These are phyloP conservation scores for Noctilio leporinus DNA, from an alignment of 2,113 vertebrate species.

Conservation along the genomic window DNA sequence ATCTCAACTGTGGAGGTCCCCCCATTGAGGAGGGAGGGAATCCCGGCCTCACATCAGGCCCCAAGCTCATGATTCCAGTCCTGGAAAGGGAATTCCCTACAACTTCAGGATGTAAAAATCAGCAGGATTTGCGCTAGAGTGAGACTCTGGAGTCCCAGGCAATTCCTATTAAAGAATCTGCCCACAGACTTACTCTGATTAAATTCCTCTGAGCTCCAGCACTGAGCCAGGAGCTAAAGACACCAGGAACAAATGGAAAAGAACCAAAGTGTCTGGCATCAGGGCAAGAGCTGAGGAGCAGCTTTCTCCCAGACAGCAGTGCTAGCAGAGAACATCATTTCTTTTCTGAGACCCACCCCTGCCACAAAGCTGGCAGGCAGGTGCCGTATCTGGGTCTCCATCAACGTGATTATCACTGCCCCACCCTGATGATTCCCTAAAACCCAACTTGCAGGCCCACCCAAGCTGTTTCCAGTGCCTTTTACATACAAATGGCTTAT, in stretches of 20 bases:
- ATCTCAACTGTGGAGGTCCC: not conserved
- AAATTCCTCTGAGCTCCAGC: not conserved
- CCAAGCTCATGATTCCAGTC: not conserved
- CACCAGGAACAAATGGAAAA: not conserved
- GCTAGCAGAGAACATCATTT: not conserved
- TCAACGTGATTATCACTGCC: not conserved
- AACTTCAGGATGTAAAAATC: not conserved
- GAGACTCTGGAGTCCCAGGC: not conserved
- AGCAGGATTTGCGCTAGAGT: not conserved
- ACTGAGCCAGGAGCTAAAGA: not conserved
- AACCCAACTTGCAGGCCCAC: not conserved
- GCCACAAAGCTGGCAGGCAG: not conserved
- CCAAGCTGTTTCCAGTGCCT: not conserved
- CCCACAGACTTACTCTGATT: not conserved
- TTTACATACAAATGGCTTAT: no score
- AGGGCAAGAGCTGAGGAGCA: not conserved
- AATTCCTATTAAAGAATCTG: not conserved
- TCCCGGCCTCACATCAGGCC: not conserved
- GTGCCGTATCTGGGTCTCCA: not conserved
- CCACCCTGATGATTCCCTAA: not conserved
- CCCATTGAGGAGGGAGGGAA: not conserved
- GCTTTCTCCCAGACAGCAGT: not conserved
- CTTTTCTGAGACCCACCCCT: not conserved
- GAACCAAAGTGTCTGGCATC: not conserved
- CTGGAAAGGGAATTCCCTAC: not conserved